A percentile compares a stretch with the other conserved stretches of the same genome.
Conservation (phyloP, 2,888 invertebrate genomes). For the Hemistola chrysoprasaria region DNA sequence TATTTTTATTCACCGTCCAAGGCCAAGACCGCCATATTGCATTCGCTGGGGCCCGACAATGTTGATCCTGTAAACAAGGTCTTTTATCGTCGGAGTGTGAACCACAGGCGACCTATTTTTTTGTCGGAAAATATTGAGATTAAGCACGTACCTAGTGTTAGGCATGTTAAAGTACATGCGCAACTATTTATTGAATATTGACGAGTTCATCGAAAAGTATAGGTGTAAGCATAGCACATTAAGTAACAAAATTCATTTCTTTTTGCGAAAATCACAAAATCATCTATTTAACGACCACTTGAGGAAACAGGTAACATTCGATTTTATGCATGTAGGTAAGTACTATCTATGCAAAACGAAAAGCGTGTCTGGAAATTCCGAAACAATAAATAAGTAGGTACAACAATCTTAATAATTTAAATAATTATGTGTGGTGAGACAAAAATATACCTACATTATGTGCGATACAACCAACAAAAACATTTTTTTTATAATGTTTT, state of each 20-base stretch:
- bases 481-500: conserved; percentile 30
- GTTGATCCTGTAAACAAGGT: conserved; percentile 64
- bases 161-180: too few relatives aligned
- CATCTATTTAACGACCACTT: not conserved
- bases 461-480: not conserved
- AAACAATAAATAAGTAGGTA: conserved; percentile 6
- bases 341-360: too few relatives aligned
- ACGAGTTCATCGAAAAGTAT: too few relatives aligned
- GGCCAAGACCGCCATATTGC: conserved; percentile 72
- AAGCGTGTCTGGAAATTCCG: conserved; percentile 2
- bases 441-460: conserved; percentile 1
- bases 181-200: too few relatives aligned
- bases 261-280: too few relatives aligned
- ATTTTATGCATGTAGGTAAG: too few relatives aligned
- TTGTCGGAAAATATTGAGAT: conserved; percentile 14
- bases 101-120: conserved; percentile 27
- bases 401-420: too few relatives aligned
- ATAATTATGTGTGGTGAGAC: too few relatives aligned
- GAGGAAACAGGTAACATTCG: not conserved
- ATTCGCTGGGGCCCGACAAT: conserved; percentile 56
- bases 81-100: conserved; percentile 35
- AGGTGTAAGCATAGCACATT: too few relatives aligned
- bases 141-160: conserved; percentile 10
- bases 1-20: conserved; percentile 73
- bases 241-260: too few relatives aligned